Evolutionary conservation across 2,888 invertebrate species (phyloP), one percentile per base, ranked within the genome.

Genomic region (Nomada lathburiana): DNA sequence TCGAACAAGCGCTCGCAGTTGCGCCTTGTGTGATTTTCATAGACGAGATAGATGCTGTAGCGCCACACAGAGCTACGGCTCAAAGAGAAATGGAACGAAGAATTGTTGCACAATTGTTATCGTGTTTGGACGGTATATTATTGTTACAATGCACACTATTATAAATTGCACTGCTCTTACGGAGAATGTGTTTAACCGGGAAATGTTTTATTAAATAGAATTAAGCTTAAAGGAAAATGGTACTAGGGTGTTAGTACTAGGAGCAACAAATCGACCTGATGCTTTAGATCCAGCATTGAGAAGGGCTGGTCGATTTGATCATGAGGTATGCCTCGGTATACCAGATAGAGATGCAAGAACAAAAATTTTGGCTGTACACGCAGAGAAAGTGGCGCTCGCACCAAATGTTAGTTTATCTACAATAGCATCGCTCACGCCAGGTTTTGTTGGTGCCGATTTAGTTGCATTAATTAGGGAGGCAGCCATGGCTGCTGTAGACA

Each of bases 31-130:
- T 99, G 18, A 94, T 99, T 55, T 98, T 99, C 92, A 97, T 99
- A 83, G 99, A 99, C 94, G 99, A 99, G 94, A 98, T 99, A 80
- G 99, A 99, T 95, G 97, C 98, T n/a, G 97, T 99, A 63, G 98
- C 98, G 50, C 97, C 97, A 7, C 98, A 98, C 92, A 95, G 98
- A 91, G 97, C 98, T 76, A 97, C 97, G 89, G 98, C 98, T 2
- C 97, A 98, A 90, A 97, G 97, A 92, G 99, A 98, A 91, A 99
- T 99, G 99, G 99, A 99, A 92, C 96, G 97, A 83, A 95, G 99
- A 82, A 98, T 99, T 94, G 99, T 99, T 10, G 97, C 99, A 0
- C 99, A 99, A 94, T 94, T 99, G 74, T 94, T 98, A 52, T 96
- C 97, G 18, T 98, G 98, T 90, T 95, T 99, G 91, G 99, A 99